Evolutionary conservation across 2,888 invertebrate species (phyloP), one percentile per base, ranked within the genome.

Genomic region (Xylota segnis): DNA sequence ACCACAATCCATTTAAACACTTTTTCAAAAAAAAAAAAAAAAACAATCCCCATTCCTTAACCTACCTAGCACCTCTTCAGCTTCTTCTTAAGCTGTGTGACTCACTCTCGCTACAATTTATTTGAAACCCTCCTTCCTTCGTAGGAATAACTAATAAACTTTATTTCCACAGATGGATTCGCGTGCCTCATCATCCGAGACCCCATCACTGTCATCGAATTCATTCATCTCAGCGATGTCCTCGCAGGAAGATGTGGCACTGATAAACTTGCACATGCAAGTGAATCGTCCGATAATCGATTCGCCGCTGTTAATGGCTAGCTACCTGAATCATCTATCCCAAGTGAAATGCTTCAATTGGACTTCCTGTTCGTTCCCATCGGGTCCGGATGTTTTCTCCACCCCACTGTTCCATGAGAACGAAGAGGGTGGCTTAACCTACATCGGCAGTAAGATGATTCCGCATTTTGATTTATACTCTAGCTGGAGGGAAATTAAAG

Each of bases 251-350:
- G 98, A 98, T 90, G 95, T 97, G 92, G 97, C 97, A 0, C 92
- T 98, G 71, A 97, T 99, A 0, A 98, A 98, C 92, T 93, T 99
- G 14, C 98, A 98, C 90, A 97, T 97, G 95, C 98, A 99, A 93
- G 96, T 98, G 29, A 97, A 97, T 91, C 94, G 95, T 81, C 97
- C 98, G 0, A 98, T 99, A 87, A 96, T 97, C 5, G 97, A 98
- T 90, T 98, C 98, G 0, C 98, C 98, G 0, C 93, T 99, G 68
- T 93, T 99, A 0, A 98, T 99, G 97, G 96, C 98, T 4, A 98
- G 98, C 90, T 99, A 99, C 91, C 95, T 97, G 90, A 96, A 96
- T 89, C 98, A 98, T 92, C 93, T 99, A 90, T 97, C 98, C 3
- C 98, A 98, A 93, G 96, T 96, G 88, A 91, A 91, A 87, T 92